phyloP scores from a whole-genome alignment of 2,113 vertebrate genomes.

The Melanocharis versteri region DNA sequence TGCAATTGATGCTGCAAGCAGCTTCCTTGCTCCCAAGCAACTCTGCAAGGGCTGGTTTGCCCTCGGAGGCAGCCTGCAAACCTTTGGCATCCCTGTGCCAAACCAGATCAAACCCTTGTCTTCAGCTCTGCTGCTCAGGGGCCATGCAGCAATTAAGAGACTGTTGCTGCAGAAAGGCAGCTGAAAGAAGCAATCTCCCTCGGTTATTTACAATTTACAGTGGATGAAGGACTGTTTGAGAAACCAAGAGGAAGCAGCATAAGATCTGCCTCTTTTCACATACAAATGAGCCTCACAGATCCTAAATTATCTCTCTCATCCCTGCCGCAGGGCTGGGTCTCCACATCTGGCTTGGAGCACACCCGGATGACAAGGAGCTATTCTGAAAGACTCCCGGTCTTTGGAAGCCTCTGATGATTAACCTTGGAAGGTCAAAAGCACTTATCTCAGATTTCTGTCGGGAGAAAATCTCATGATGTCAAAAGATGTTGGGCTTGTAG shows the following conservation, averaged over 20 bases:
- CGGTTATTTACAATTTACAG: conserved; percentile 36
- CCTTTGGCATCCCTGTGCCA: neutral
- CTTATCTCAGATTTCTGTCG: conserved; percentile 6
- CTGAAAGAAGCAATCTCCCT: conserved; percentile 16
- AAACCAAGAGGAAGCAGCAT: conserved; percentile 30
- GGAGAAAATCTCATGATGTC: neutral
- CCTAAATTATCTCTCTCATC: conserved; percentile 41
- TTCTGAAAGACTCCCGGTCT: neutral
- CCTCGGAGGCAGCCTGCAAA: neutral
- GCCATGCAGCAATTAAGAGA: neutral
- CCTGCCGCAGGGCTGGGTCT: conserved; percentile 28
- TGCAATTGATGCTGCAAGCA: neutral
- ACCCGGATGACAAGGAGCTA: neutral
- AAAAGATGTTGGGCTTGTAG: neutral
- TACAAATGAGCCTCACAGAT: conserved; percentile 42
- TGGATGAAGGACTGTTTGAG: conserved; percentile 18
- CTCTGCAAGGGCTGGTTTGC: neutral
- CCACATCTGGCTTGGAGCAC: conserved; percentile 42
- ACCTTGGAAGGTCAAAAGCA: conserved; percentile 44
- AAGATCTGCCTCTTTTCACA: conserved; percentile 40
- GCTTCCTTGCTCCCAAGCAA: neutral
- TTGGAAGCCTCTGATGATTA: conserved; percentile 13
- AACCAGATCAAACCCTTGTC: neutral
- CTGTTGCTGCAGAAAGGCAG: neutral
- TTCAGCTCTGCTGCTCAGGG: neutral